phyloP scores from a whole-genome alignment of 2,888 invertebrate genomes.

The Thymelicus acteon region DNA sequence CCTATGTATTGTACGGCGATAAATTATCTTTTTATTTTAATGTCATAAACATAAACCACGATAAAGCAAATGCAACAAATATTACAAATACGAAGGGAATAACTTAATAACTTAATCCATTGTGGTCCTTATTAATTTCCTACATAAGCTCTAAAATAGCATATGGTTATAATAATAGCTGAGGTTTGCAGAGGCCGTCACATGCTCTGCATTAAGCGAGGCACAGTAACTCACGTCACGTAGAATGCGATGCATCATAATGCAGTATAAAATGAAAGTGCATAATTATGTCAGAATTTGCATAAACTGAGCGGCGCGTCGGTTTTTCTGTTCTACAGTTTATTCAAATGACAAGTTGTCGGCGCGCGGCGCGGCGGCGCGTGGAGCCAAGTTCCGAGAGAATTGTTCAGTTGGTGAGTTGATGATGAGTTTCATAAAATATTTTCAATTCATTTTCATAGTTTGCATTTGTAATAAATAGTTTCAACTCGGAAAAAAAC shows the following conservation, averaged over 20 bases:
- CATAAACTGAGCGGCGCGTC: slow-evolving; percentile 27
- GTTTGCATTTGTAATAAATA: too few relatives aligned
- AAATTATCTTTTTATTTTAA: slow-evolving; percentile 2
- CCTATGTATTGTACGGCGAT: not conserved
- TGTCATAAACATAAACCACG: slow-evolving; percentile 14
- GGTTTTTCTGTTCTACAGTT: slow-evolving; percentile 28
- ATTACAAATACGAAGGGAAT: not conserved
- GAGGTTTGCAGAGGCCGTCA: slow-evolving; percentile 15
- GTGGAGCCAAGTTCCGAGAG: too few relatives aligned
- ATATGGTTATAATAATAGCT: slow-evolving; percentile 7
- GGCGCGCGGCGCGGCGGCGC: not conserved
- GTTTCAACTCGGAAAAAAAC: too few relatives aligned
- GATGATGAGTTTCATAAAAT: too few relatives aligned
- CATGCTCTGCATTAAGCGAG: slow-evolving; percentile 1
- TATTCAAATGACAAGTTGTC: slow-evolving; percentile 21
- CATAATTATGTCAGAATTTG: slow-evolving; percentile 33
- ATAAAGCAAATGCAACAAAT: not conserved
- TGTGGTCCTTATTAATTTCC: slow-evolving; percentile 1
- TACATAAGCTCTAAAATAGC: slow-evolving; percentile 25
- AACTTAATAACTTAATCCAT: not conserved
- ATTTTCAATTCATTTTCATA: too few relatives aligned
- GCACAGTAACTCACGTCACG: slow-evolving; percentile 32
- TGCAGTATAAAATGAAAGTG: slow-evolving; percentile 29
- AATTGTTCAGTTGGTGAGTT: too few relatives aligned
- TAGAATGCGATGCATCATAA: slow-evolving; percentile 29